Base-by-base conservation (phyloP, 64 coral and sea anemone species). In the Astreopora myriophthalma region DNA sequence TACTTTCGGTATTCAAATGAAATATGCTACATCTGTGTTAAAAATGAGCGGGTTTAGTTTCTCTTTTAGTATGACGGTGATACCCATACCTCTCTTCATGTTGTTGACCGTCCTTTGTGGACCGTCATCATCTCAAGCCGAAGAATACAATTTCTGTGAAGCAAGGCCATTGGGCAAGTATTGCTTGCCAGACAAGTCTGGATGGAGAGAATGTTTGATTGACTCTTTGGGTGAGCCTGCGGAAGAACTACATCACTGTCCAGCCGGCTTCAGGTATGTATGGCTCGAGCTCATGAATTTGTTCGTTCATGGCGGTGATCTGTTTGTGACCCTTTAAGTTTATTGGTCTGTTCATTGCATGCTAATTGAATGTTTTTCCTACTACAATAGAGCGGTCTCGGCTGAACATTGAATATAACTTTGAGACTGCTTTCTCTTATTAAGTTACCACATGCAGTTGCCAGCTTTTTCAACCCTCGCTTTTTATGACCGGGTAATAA, bases 181-280 rank as follows among this genome's bases (percentile, higher is more conserved):
- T 44, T 78, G 75, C 75, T 12, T 78, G 42, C 40, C 75, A 11
- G 75, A 78, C 13, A 29, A 78, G 25, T 51, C 75, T 19, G 75
- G 75, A 49, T 78, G 75, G 75, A n/a, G 44, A 12, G 75, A 78
- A 51, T 78, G 75, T 52, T 78, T 78, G 42, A 78, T 78, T 52
- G 75, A 78, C 52, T 9, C 75, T 32, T 51, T 78, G 22, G 75
- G 52, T 55, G 38, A 78, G 75, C 75, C 75, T 13, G 75, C 75
- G 1, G 75, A 78, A 55, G 75, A 78, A 46, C 40, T 49, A 30
- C 75, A 78, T 78, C 39, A 78, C 1, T 78, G 75, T 32, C 75
- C 75, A 55, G 24, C 23, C 11, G 75, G 75, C 24, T 25, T 16
- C 13, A 78, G 19, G 75, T 78, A 76, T 29, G 40, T 25, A 16